Percentiles rank a stretch among this genome's conserved stretches.
phyloP scores from a whole-genome alignment of 2,113 vertebrate species.

The Passer domesticus region DNA sequence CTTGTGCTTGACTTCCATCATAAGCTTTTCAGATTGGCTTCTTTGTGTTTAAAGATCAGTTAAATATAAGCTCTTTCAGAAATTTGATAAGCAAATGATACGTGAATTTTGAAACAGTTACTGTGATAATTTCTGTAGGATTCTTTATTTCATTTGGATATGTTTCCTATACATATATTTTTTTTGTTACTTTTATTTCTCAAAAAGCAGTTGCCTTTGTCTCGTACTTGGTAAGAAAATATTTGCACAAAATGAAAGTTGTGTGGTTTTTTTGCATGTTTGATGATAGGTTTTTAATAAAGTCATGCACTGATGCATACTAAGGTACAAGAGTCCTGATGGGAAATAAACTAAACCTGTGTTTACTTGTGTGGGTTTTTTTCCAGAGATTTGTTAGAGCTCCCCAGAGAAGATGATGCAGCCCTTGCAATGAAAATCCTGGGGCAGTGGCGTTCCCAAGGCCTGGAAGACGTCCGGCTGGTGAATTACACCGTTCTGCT shows the following conservation, averaged over 20 bases:
- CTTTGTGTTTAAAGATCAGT: not conserved
- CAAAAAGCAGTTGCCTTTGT: not conserved
- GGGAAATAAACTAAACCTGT: not conserved
- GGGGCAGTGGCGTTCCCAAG: conserved; percentile 83
- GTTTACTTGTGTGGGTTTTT: not conserved
- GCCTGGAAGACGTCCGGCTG: conserved; percentile 83
- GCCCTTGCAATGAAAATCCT: conserved; percentile 77
- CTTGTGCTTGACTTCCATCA: not conserved
- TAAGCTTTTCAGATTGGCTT: not conserved
- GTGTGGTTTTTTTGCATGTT: accelerated
- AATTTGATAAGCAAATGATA: not conserved
- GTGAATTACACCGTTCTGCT: conserved; percentile 89
- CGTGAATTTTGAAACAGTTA: not conserved
- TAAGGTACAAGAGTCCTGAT: not conserved
- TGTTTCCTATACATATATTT: not conserved
- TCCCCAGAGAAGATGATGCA: conserved; percentile 72
- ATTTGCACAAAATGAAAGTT: not conserved
- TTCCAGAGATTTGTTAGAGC: conserved; percentile 76
- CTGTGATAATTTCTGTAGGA: not conserved
- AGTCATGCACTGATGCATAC: not conserved
- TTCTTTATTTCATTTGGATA: not conserved
- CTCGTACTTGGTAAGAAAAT: not conserved
- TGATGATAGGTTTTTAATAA: not conserved
- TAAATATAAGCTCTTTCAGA: not conserved
- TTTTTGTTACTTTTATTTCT: not conserved